phyloP scores from a whole-genome alignment of 37 sponge, comb jelly and placozoan genomes.

The Trichoplax adhaerens region DNA sequence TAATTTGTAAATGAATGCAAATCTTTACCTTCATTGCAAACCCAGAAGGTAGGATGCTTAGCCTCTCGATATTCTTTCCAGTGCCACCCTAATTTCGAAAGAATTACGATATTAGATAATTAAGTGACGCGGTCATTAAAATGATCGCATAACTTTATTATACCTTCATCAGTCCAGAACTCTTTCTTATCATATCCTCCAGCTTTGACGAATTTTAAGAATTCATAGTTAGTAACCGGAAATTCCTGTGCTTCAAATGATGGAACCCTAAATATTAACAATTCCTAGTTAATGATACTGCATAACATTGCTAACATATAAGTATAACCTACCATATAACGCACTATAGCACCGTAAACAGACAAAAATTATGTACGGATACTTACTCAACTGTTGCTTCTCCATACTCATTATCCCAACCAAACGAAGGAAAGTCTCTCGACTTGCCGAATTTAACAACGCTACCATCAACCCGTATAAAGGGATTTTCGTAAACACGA shows the following conservation, averaged over 20 bases:
- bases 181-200: slow-evolving; percentile 46
- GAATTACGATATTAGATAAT: no score
- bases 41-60: slow-evolving; percentile 72
- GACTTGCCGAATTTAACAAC: slow-evolving; percentile 58
- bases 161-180: slow-evolving; percentile 76
- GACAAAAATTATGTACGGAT: not conserved
- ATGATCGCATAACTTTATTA: no score
- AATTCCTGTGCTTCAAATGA: slow-evolving; percentile 60
- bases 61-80: slow-evolving; percentile 49
- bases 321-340: not conserved
- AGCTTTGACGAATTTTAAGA: slow-evolving; percentile 55
- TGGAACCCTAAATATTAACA: slow-evolving; percentile 33
- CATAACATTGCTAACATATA: no score
- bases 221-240: slow-evolving; percentile 55
- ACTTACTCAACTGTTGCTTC: slow-evolving; percentile 33
- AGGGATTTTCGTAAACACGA: slow-evolving; percentile 38
- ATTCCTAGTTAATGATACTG: no score
- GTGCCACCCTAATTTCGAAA: slow-evolving; percentile 39
- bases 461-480: slow-evolving; percentile 33
- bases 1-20: no score
- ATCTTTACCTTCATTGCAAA: slow-evolving; percentile 24
- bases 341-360: not conserved
- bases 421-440: slow-evolving; percentile 59
- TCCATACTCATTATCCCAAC: slow-evolving; percentile 92
- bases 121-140: no score